Evolutionary conservation across 2,113 vertebrate genomes (phyloP).

Genomic region (Pipra filicauda): DNA sequence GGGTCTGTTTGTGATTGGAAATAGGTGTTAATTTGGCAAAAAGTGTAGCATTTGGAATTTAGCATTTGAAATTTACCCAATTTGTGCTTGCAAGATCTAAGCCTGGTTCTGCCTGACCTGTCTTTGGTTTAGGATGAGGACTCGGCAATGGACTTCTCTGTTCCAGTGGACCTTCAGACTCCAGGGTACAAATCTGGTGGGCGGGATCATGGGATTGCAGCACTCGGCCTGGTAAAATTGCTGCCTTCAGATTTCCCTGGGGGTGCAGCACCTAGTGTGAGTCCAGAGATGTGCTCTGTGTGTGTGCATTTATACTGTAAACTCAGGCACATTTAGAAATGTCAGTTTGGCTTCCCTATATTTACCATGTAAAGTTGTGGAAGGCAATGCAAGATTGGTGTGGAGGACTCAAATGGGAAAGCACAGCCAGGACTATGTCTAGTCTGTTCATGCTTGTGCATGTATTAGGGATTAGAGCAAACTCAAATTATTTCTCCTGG

Average conservation of each 20-base stretch:
- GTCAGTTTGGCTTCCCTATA: background rate
- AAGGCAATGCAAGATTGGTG: background rate
- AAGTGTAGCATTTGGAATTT: background rate
- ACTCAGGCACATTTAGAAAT: background rate
- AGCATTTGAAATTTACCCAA: background rate
- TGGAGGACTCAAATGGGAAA: background rate
- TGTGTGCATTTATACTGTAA: background rate
- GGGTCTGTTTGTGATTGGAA: background rate
- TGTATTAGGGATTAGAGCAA: background rate
- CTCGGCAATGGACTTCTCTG: background rate
- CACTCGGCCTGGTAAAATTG: background rate
- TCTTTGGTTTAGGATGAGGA: background rate
- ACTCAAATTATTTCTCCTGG: background rate
- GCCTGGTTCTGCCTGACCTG: background rate
- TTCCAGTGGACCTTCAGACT: background rate
- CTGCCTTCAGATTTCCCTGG: background rate
- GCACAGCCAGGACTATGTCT: background rate
- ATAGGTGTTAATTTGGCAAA: background rate
- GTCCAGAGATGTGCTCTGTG: background rate
- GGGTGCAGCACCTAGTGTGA: background rate
- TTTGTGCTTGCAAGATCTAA: background rate
- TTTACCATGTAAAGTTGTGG: background rate
- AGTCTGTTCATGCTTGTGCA: background rate
- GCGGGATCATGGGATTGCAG: background rate
- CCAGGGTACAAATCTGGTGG: background rate